Base-by-base conservation (phyloP, 2,888 invertebrate species). In the Chaetogeoica ovagalla region DNA sequence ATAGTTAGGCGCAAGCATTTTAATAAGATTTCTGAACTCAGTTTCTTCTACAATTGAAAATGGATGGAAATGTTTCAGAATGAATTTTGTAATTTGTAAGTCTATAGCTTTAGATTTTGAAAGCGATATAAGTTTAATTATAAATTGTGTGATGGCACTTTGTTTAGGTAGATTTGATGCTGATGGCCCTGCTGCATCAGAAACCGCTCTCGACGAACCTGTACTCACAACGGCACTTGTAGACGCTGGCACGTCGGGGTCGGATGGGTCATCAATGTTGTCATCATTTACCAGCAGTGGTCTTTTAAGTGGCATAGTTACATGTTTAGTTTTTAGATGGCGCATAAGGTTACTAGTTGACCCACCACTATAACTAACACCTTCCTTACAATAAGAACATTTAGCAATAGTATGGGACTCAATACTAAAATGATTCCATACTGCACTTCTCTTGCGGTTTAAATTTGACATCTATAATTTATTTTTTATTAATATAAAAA, bases 1-100 rank as follows among this genome's bases (percentile, higher is more conserved):
- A n/a, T 82, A 82, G 15, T 71, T 74, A 15, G 82, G 82, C 23
- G 82, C 81, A 9, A 82, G 71, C 11, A 76, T 77, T 57, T 73
- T 65, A 15, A 82, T 77, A 15, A 82, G 81, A 37, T 73, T 79
- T 8, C 68, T 19, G 39, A 82, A 82, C 71, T 76, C 82, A 7
- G 72, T 70, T 63, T 81, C 81, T 69, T 82, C 82, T 52, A 82
- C 81, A 4, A 82, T 69, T 9, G 75, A 77, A 73, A 82, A 82
- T 43, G 81, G 81, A 68, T 81, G 71, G 30, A 76, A 81, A 63
- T 76, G 70, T 52, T 81, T 81, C 2, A 81, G 77, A 52, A 82
- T 77, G 17, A 63, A 63, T 37, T 63, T 63, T 13, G 63, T 63
- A 0, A 37, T 37, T 63, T 37, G 63, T 21, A 30, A 7, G 23